Evolutionary conservation across 2,888 invertebrate species (phyloP).

Genomic region (Standfussiana lucernea): DNA sequence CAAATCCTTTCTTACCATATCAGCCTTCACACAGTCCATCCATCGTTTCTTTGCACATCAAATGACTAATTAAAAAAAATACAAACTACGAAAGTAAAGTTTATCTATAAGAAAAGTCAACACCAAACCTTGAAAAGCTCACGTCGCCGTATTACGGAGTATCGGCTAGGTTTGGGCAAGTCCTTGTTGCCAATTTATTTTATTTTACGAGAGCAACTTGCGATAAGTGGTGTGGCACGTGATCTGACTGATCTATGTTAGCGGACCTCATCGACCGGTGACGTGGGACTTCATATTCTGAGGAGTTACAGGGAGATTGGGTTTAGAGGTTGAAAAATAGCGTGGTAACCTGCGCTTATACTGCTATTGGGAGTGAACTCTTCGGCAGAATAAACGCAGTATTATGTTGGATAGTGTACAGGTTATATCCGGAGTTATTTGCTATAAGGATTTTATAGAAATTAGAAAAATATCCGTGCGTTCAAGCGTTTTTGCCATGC

Average conservation of each 20-base stretch:
- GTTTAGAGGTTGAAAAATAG: not conserved
- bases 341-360: not conserved
- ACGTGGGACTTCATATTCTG: conserved; percentile 52
- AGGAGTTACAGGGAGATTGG: not conserved
- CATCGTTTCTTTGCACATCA: too few species aligned
- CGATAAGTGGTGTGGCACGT: conserved; percentile 80
- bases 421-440: too few species aligned
- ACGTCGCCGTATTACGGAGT: conserved; percentile 45
- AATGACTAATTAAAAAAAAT: not conserved
- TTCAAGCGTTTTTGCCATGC: not conserved
- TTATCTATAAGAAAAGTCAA: conserved; percentile 19
- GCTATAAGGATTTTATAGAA: too few species aligned
- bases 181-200: conserved; percentile 82
- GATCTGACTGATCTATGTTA: conserved; percentile 75
- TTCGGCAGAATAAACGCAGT: too few species aligned
- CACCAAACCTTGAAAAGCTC: conserved; percentile 30
- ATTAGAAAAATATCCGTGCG: too few species aligned
- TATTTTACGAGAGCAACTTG: conserved; percentile 82
- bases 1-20: too few species aligned
- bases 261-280: conserved; percentile 66
- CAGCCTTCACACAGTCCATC: too few species aligned
- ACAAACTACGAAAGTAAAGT: not conserved
- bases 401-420: too few species aligned
- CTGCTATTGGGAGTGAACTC: too few species aligned
- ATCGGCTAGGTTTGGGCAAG: conserved; percentile 52